A percentile compares a stretch with the other conserved stretches of the same genome.
phyloP scores from a whole-genome alignment of 2,888 invertebrate genomes.

The Tridacna gigas region DNA sequence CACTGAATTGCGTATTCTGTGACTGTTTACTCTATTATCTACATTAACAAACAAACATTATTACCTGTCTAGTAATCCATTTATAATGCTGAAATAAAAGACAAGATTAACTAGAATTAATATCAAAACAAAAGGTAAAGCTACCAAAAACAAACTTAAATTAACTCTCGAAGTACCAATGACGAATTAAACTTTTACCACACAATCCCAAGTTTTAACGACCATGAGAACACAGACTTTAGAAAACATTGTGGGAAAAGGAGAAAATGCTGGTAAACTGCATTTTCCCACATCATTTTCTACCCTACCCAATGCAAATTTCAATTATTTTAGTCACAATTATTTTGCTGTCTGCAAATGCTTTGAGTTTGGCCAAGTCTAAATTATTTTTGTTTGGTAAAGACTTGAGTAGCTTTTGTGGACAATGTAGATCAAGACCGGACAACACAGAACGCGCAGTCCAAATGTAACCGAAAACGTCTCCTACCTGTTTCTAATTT shows the following conservation, averaged over 20 bases:
- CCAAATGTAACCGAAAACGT: too few relatives aligned
- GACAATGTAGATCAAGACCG: too few relatives aligned
- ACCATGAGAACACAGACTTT: neutral
- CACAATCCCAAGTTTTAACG: neutral
- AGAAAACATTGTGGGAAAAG: neutral
- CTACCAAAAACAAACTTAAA: neutral
- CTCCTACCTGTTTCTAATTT: too few relatives aligned
- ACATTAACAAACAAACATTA: constrained; percentile 12
- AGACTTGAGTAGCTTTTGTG: too few relatives aligned
- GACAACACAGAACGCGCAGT: too few relatives aligned
- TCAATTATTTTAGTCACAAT: neutral
- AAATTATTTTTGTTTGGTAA: too few relatives aligned
- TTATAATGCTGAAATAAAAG: constrained; percentile 64
- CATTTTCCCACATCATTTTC: neutral
- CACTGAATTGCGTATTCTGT: neutral
- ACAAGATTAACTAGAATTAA: constrained; percentile 10
- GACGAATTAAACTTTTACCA: neutral
- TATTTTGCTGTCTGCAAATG: too few relatives aligned
- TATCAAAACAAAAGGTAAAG: neutral
- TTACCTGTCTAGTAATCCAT: constrained; percentile 69
- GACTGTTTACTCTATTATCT: constrained; percentile 7
- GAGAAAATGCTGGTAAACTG: neutral
- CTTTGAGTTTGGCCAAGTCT: too few relatives aligned
- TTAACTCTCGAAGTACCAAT: neutral
- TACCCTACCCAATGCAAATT: neutral